These are phyloP conservation scores for Melanocharis versteri DNA, from an alignment of 2,113 vertebrate species.

Conservation along the genomic window DNA sequence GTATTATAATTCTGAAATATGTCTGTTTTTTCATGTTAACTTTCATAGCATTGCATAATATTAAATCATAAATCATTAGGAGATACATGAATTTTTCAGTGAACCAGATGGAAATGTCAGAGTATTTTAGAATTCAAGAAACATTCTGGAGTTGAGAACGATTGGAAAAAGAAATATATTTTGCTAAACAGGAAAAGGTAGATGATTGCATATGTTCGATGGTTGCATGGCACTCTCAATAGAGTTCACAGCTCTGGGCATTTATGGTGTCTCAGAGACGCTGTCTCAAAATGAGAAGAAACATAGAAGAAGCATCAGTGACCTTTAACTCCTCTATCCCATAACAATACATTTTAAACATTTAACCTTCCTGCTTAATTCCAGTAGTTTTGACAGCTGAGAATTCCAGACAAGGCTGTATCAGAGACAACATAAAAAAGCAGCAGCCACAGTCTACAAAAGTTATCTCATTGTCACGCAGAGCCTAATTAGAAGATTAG, in stretches of 20 bases:
- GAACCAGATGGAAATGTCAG: not conserved
- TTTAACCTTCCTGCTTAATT: not conserved
- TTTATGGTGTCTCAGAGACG: not conserved
- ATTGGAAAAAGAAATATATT: not conserved
- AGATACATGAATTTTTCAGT: not conserved
- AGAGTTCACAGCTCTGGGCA: not conserved
- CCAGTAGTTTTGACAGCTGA: not conserved
- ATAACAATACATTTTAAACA: not conserved
- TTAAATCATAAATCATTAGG: not conserved
- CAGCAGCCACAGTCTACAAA: not conserved
- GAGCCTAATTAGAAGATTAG: constrained; percentile 30
- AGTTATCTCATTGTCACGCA: not conserved
- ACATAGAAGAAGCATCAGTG: not conserved
- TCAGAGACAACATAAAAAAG: not conserved
- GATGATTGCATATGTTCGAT: not conserved
- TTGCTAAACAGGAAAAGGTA: not conserved
- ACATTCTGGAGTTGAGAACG: not conserved
- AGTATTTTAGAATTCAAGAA: not conserved
- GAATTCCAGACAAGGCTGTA: not conserved
- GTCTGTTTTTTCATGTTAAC: not conserved
- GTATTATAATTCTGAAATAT: not conserved
- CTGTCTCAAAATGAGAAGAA: not conserved
- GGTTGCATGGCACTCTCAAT: not conserved
- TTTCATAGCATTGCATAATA: not conserved
- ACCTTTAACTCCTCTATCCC: not conserved